phyloP scores from a whole-genome alignment of 2,888 invertebrate species.

The Steinernema hermaphroditum region DNA sequence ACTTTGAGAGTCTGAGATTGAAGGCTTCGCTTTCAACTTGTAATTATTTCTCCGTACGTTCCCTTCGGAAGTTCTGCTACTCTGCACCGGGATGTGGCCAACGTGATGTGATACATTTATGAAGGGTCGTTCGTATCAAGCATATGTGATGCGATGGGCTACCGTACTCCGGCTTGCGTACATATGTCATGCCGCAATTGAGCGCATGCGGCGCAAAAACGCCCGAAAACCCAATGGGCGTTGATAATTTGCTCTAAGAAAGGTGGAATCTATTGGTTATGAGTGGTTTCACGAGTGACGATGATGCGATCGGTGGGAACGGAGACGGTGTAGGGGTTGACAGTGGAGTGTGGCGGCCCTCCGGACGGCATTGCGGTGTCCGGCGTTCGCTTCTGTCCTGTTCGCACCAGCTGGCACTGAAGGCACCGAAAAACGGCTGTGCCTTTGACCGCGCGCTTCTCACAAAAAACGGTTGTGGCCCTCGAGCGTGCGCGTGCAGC shows the following conservation, averaged over 20 bases:
- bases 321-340: background rate
- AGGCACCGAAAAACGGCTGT: constrained; percentile 27
- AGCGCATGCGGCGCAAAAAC: constrained; percentile 11
- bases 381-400: background rate
- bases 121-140: constrained; percentile 6
- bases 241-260: constrained; percentile 17
- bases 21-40: background rate
- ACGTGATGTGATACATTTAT: background rate
- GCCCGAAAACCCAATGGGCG: constrained; percentile 14
- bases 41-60: background rate
- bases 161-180: background rate
- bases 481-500: constrained; percentile 27
- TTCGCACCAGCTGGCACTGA: constrained; percentile 26
- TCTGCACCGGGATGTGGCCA: too few relatives aligned
- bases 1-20: background rate
- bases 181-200: constrained; percentile 31
- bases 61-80: background rate
- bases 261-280: background rate
- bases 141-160: constrained; percentile 12
- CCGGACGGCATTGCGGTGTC: constrained; percentile 11
- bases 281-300: background rate
- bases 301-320: background rate
- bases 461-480: constrained; percentile 29
- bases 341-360: background rate
- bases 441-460: constrained; percentile 27